These are phyloP conservation scores for Drosophila mayri DNA, from an alignment of 1,140 invertebrate genomes.

Conservation along the genomic window DNA sequence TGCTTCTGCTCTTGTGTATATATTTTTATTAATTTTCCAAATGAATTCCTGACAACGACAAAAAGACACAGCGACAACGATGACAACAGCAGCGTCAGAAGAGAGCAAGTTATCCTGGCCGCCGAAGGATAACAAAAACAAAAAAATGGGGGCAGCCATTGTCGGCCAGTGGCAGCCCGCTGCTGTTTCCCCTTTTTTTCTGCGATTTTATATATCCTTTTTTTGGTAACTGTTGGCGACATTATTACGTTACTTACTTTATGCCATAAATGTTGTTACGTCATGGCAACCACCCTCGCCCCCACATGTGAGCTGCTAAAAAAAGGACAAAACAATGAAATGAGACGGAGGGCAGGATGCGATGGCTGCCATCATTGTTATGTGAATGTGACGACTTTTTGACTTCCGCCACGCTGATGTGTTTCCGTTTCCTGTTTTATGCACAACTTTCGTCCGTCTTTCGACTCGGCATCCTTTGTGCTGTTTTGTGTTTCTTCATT, in stretches of 20 bases:
- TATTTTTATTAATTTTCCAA: conserved; percentile 83
- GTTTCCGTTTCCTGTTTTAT: conserved; percentile 84
- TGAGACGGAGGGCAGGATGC: conserved; percentile 27
- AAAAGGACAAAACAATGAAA: conserved; percentile 59
- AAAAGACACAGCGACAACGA: conserved; percentile 46
- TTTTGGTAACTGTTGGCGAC: conserved; percentile 79
- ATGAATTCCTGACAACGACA: conserved; percentile 75
- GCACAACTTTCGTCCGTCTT: conserved; percentile 64
- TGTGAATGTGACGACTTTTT: conserved; percentile 85
- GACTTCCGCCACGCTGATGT: conserved; percentile 84
- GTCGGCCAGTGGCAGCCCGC: conserved; percentile 50
- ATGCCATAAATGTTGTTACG: conserved; percentile 81
- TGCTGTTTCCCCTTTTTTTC: conserved; percentile 32
- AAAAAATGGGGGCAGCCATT: conserved; percentile 58
- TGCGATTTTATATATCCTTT: conserved; percentile 6
- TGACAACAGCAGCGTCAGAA: conserved; percentile 50
- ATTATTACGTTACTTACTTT: conserved; percentile 80
- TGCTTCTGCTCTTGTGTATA: conserved; percentile 34
- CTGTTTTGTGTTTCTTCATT: conserved; percentile 26
- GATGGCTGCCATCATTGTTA: conserved; percentile 79
- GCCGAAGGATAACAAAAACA: conserved; percentile 48
- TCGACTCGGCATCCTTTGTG: conserved; percentile 26
- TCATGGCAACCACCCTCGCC: conserved; percentile 45
- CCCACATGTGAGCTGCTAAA: conserved; percentile 31
- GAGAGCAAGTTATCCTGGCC: conserved; percentile 46